Evolutionary conservation across 64 coral and sea anemone species (phyloP).

Genomic region (Dendronephthya gigantea): DNA sequence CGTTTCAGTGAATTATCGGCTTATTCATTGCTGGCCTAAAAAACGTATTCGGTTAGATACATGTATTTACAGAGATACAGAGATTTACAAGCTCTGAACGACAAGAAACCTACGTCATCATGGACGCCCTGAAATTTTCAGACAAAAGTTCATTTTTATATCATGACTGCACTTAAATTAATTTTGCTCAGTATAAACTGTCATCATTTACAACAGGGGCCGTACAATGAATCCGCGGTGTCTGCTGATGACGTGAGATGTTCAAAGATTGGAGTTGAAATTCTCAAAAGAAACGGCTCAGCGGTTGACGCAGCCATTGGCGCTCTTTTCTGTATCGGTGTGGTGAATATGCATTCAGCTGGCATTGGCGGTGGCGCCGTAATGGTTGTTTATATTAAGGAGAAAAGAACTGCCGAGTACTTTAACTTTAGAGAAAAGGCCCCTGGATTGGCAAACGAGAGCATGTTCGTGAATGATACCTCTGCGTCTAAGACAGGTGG

Average conservation of each 20-base stretch:
- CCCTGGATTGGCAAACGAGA: conserved; percentile 31
- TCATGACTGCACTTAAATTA: too few species aligned
- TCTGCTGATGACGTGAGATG: conserved; percentile 64
- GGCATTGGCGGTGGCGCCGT: conserved; percentile 87
- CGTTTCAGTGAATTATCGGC: too few species aligned
- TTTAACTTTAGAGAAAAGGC: conserved; percentile 72
- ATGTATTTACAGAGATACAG: too few species aligned
- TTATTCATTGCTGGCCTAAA: too few species aligned
- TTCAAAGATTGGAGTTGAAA: conserved; percentile 67
- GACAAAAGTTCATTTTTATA: too few species aligned
- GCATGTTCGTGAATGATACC: conserved; percentile 61
- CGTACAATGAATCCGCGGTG: conserved; percentile 54
- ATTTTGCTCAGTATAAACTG: too few species aligned
- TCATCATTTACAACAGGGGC: conserved; percentile 18
- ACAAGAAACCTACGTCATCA: too few species aligned
- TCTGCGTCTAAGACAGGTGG: conserved; percentile 37
- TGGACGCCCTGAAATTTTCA: too few species aligned
- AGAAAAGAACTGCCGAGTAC: conserved; percentile 19
- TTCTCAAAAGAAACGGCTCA: conserved; percentile 71
- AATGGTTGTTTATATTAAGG: conserved; percentile 58
- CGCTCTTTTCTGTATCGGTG: conserved; percentile 65
- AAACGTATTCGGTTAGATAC: too few species aligned
- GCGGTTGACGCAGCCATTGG: conserved; percentile 78
- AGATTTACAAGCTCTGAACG: too few species aligned
- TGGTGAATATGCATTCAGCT: conserved; percentile 92